These are phyloP conservation scores for Lasioglossum pauxillum DNA, from an alignment of 2,888 invertebrate species.

Conservation along the genomic window DNA sequence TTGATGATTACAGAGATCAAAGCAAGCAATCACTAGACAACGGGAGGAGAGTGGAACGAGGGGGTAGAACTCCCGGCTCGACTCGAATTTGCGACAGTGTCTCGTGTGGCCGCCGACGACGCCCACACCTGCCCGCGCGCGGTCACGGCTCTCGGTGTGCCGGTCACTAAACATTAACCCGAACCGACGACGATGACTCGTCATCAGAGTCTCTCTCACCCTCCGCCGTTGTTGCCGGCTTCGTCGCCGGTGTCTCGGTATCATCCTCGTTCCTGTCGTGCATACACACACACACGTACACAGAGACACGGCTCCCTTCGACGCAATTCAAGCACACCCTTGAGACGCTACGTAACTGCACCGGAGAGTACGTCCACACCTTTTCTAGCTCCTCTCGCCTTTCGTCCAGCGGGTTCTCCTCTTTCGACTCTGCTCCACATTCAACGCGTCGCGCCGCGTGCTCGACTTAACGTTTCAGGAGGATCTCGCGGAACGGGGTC, in stretches of 20 bases:
- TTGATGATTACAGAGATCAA: conserved; percentile 82
- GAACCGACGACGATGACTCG: conserved; percentile 17
- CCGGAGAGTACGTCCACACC: conserved; percentile 68
- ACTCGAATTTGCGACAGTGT: conserved; percentile 48
- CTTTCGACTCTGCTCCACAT: conserved; percentile 50
- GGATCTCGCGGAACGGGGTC: conserved; percentile 1
- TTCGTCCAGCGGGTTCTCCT: conserved; percentile 24
- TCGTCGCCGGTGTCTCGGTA: not conserved
- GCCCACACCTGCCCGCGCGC: conserved; percentile 26
- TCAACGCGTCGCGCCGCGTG: conserved; percentile 22
- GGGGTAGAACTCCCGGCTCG: conserved; percentile 40
- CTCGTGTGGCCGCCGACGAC: conserved; percentile 17
- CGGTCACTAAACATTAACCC: conserved; percentile 61
- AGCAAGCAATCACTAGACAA: conserved; percentile 80
- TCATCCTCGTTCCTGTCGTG: conserved; percentile 14
- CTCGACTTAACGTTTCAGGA: conserved; percentile 28
- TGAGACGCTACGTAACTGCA: conserved; percentile 79
- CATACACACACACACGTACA: not conserved
- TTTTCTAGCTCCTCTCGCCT: conserved; percentile 1
- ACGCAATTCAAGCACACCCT: conserved; percentile 74
- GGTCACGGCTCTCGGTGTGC: conserved; percentile 22
- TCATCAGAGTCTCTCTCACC: conserved; percentile 26
- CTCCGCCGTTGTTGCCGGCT: conserved; percentile 42
- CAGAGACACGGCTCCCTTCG: conserved; percentile 47
- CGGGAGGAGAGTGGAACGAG: conserved; percentile 59